Base-by-base conservation (phyloP, 2,113 vertebrate genomes). In the Gorsachius goisagi region DNA sequence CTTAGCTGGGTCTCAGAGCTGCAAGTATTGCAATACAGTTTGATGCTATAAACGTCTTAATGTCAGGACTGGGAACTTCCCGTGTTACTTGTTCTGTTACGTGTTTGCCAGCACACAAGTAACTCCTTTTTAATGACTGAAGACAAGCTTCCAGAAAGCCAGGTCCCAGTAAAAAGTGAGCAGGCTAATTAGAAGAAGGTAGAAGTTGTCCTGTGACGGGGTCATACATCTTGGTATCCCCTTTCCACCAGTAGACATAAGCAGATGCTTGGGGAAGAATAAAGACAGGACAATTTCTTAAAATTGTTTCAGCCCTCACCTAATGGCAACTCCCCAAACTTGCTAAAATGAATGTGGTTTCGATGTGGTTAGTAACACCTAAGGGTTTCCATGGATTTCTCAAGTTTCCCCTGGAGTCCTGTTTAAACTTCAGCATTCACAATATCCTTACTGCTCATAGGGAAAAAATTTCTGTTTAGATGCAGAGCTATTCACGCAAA, bases 21-120 rank as follows among this genome's bases (percentile, higher is more conserved):
- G n/a, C 28, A 58, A 18, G 17, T 15, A 23, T 23, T 35, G 26
- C 24, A 37, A 4, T 68, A 50, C 19, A 27, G 11, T 45, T 83
- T 53, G 53, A 23, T 26, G 10, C 27, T 53, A 14, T 68, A 33
- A 32, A 41, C 8, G 11, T 52, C 67, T 68, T 39, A 8, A 56
- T 41, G 28, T 26, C 49, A 44, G 59, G 49, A 60, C 7, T 2
- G 0, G 32, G 27, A 75, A 39, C 12, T 39, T 50, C 41, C 21
- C 0, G 0, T 20, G 53, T 80, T 44, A 33, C 13, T 30, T 59
- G 13, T 37, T 33, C 62, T 18, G 1, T 32, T 60, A 26, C 3
- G 1, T 59, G 17, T 50, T 63, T 33, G 67, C 35, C 33, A 60
- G 28, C 55, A 77, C 22, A 7, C 26, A 12, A 28, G 3, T 30